phyloP scores from a whole-genome alignment of 92 coral and sea anemone species.

The Paragorgia papillata region DNA sequence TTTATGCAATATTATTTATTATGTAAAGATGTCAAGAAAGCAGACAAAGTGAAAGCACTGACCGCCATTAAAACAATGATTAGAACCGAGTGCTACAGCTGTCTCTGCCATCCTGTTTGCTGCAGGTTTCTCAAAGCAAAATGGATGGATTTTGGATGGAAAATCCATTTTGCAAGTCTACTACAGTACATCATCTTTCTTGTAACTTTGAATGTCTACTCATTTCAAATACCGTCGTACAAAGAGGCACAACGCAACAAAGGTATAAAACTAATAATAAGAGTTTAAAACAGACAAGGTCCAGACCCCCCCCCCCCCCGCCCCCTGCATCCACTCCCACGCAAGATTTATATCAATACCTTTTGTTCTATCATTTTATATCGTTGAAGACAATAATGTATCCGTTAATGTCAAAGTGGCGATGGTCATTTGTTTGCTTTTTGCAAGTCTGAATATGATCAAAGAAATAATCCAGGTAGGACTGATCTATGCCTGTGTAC shows the following conservation, averaged over 20 bases:
- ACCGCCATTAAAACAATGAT: constrained; percentile 39
- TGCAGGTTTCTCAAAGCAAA: constrained; percentile 38
- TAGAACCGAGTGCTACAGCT: constrained; percentile 17
- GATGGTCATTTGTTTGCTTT: constrained; percentile 21
- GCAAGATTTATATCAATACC: too few species aligned
- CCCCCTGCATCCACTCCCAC: too few species aligned
- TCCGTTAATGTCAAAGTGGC: constrained; percentile 14
- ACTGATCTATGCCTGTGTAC: too few species aligned
- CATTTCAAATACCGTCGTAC: constrained; percentile 27
- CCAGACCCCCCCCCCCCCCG: too few species aligned
- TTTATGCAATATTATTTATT: too few species aligned
- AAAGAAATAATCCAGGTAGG: constrained; percentile 34
- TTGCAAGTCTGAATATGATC: constrained; percentile 2
- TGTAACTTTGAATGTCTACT: constrained; percentile 22
- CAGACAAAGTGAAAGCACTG: constrained; percentile 24
- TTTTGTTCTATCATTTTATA: too few species aligned
- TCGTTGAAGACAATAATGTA: neutral
- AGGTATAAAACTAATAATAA: neutral
- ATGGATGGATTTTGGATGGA: constrained; percentile 44
- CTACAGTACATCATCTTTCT: constrained; percentile 18
- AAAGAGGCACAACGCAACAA: constrained; percentile 17
- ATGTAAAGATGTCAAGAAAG: neutral
- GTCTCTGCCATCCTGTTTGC: constrained; percentile 44
- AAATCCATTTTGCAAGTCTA: neutral
- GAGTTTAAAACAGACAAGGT: too few species aligned